Conservation (phyloP, 2,113 vertebrate species). For the Micronycteris hirsuta region DNA sequence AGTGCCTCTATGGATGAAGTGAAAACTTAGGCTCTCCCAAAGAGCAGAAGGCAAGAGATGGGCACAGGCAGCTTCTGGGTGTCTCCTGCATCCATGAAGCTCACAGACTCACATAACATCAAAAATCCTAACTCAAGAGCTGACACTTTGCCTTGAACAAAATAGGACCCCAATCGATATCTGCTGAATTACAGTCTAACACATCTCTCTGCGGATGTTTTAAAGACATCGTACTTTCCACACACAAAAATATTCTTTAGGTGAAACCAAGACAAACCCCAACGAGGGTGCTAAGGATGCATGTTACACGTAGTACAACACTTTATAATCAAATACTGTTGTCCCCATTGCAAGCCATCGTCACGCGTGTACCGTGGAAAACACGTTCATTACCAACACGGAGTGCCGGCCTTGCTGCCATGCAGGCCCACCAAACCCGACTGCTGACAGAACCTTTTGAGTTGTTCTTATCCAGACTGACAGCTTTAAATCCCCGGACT, state of each 20-base stretch:
- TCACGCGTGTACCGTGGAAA: too few relatives aligned
- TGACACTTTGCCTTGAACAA: not conserved
- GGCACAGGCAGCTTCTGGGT: not conserved
- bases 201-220: not conserved
- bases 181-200: not conserved
- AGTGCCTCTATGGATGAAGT: constrained; percentile 28
- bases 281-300: not conserved
- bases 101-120: not conserved
- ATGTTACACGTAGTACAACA: not conserved
- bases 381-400: fast-evolving
- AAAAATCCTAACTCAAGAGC: not conserved
- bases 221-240: constrained; percentile 1
- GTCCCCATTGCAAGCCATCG: not conserved
- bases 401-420: fast-evolving
- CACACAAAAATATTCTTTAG: not conserved
- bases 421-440: not conserved
- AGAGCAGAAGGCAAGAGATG: not conserved
- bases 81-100: not conserved
- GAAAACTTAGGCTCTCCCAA: not conserved
- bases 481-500: not conserved
- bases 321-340: not conserved
- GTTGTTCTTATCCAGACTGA: constrained; percentile 9
- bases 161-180: not conserved
- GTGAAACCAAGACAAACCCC: constrained; percentile 11
- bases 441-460: not conserved